phyloP scores from a whole-genome alignment of 2,888 invertebrate species.

The Choreutis nemorana region DNA sequence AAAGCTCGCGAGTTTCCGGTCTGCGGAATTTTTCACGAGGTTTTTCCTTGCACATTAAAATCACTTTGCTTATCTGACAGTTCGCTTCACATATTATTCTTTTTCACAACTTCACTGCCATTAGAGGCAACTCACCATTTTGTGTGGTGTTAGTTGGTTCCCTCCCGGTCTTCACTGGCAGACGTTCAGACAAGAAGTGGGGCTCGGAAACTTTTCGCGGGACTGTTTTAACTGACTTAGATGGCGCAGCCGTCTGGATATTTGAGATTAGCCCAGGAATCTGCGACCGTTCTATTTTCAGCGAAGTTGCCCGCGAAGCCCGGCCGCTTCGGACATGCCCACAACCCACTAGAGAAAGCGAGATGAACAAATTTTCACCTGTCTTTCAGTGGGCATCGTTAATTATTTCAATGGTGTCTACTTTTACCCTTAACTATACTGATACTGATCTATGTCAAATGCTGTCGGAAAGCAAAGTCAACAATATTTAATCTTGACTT shows the following conservation, averaged over 20 bases:
- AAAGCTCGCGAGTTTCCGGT: slow-evolving; percentile 43
- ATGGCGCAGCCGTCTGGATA: slow-evolving; percentile 74
- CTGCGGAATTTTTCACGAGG: slow-evolving; percentile 42
- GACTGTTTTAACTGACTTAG: slow-evolving; percentile 78
- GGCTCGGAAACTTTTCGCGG: slow-evolving; percentile 71
- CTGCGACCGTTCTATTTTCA: slow-evolving; percentile 63
- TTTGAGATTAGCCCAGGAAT: slow-evolving; percentile 71
- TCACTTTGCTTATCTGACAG: slow-evolving; percentile 41
- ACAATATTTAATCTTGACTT: too few species aligned
- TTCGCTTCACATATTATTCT: slow-evolving; percentile 54
- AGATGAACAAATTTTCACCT: slow-evolving; percentile 33
- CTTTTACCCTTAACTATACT: slow-evolving; percentile 64
- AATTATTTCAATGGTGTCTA: slow-evolving; percentile 52
- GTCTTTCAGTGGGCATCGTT: slow-evolving; percentile 22
- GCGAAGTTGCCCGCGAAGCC: slow-evolving; percentile 41
- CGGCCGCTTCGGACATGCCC: slow-evolving; percentile 28
- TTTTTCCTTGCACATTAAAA: slow-evolving; percentile 23
- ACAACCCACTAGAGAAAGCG: slow-evolving; percentile 26
- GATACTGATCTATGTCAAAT: slow-evolving; percentile 52
- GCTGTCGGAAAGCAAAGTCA: too few species aligned
- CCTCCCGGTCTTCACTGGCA: slow-evolving; percentile 75
- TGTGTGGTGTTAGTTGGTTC: slow-evolving; percentile 71
- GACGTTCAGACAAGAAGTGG: slow-evolving; percentile 82
- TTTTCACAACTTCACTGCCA: slow-evolving; percentile 55
- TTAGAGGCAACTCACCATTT: slow-evolving; percentile 70